Percentiles rank a stretch among this genome's conserved stretches.
Evolutionary conservation across 1,140 invertebrate genomes (phyloP).

Genomic region (Monochamus saltuarius): DNA sequence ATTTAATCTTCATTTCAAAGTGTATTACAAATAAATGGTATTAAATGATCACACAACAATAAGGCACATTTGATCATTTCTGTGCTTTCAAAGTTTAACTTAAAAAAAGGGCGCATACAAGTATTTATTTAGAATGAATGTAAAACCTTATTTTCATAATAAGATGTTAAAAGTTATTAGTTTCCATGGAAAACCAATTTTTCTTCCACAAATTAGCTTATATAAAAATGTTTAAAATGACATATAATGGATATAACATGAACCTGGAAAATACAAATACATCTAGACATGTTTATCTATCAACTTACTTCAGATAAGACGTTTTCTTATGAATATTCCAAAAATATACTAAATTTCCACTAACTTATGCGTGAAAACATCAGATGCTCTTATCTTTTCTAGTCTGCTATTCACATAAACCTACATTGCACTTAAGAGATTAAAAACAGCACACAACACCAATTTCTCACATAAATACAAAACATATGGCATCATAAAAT

Average conservation of each 20-base stretch:
- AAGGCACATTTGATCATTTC: no score
- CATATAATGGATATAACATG: not conserved
- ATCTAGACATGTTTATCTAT: not conserved
- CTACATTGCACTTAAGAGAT: constrained; percentile 32
- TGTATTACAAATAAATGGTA: no score
- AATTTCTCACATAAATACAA: constrained; percentile 17
- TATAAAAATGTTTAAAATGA: not conserved
- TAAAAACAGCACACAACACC: constrained; percentile 13
- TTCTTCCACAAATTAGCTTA: not conserved
- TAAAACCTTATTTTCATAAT: no score
- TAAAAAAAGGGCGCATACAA: no score
- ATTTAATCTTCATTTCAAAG: no score
- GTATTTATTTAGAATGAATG: no score
- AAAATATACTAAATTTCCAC: constrained; percentile 1
- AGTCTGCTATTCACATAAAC: constrained; percentile 20
- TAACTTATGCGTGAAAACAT: constrained; percentile 12
- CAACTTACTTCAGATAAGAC: not conserved
- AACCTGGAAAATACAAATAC: not conserved
- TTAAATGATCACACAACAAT: no score
- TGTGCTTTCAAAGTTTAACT: no score
- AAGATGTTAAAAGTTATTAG: not conserved
- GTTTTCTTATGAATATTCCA: not conserved
- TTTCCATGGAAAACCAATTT: not conserved
- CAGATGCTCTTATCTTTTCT: constrained; percentile 14
- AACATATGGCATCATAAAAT: constrained; percentile 13